These are phyloP conservation scores for Dilophus febrilis DNA, from an alignment of 2,888 invertebrate genomes.

Conservation along the genomic window DNA sequence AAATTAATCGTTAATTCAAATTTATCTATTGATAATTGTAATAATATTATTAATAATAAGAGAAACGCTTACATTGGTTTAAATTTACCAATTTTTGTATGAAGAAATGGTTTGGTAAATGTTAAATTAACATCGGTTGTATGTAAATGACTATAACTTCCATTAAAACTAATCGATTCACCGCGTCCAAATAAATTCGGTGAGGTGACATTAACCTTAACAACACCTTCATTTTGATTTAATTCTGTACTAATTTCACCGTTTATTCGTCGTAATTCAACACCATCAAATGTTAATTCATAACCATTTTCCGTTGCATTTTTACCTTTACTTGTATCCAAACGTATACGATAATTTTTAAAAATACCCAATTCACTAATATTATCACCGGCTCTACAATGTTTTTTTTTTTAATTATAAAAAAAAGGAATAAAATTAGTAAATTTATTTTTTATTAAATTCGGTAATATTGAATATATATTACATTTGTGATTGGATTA, in stretches of 20 bases:
- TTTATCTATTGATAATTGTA: not conserved
- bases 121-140: slow-evolving; percentile 65
- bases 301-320: slow-evolving; percentile 62
- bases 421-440: slow-evolving; percentile 7
- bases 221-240: slow-evolving; percentile 80
- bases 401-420: slow-evolving; percentile 14
- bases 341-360: slow-evolving; percentile 64
- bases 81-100: slow-evolving; percentile 35
- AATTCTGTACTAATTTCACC: slow-evolving; percentile 77
- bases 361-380: slow-evolving; percentile 79
- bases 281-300: slow-evolving; percentile 69
- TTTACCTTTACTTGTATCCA: slow-evolving; percentile 72
- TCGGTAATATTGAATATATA: not conserved
- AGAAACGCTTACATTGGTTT: slow-evolving; percentile 42
- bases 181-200: slow-evolving; percentile 81
- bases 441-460: slow-evolving; percentile 25
- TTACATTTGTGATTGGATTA: slow-evolving; percentile 6
- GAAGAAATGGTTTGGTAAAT: slow-evolving; percentile 70
- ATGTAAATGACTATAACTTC: slow-evolving; percentile 68
- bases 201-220: slow-evolving; percentile 45
- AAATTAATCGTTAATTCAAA: slow-evolving; percentile 1
- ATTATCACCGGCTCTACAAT: slow-evolving; percentile 54
- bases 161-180: slow-evolving; percentile 65
- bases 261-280: slow-evolving; percentile 62
- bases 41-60: not conserved